Conservation (phyloP, 1,140 invertebrate species). For the Lepidurus couesii region DNA sequence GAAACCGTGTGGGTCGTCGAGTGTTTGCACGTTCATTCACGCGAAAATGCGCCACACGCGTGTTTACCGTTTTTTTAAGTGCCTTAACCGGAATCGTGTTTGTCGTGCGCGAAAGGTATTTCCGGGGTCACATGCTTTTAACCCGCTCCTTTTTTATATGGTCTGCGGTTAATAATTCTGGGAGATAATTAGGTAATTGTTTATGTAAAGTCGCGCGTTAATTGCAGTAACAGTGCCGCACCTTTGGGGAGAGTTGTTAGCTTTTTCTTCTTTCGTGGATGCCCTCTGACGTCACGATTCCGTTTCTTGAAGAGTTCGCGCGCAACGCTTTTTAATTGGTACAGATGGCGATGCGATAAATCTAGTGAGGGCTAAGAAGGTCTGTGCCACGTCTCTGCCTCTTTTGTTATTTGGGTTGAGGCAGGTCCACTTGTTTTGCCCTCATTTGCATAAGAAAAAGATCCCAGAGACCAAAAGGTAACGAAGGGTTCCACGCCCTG, state of each 20-base stretch:
- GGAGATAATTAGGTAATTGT: slow-evolving; percentile 7
- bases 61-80: not conserved
- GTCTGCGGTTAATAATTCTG: not conserved
- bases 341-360: slow-evolving; percentile 5
- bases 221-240: not conserved
- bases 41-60: slow-evolving; percentile 2
- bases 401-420: not conserved
- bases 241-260: not conserved
- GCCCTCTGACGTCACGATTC: not conserved
- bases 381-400: not conserved
- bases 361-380: not conserved
- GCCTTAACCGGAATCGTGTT: not conserved
- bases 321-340: slow-evolving; percentile 4
- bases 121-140: slow-evolving; percentile 7
- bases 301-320: not conserved
- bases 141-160: not conserved
- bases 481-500: slow-evolving; percentile 20
- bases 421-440: slow-evolving; percentile 10
- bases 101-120: slow-evolving; percentile 4
- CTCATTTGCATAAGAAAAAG: slow-evolving; percentile 19
- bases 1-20: not conserved
- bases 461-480: not conserved
- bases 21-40: slow-evolving; percentile 14
- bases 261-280: too few species aligned
- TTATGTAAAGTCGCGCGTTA: not conserved